These are phyloP conservation scores for Ectropis crepuscularia DNA, from an alignment of 2,888 invertebrate species.

Conservation along the genomic window DNA sequence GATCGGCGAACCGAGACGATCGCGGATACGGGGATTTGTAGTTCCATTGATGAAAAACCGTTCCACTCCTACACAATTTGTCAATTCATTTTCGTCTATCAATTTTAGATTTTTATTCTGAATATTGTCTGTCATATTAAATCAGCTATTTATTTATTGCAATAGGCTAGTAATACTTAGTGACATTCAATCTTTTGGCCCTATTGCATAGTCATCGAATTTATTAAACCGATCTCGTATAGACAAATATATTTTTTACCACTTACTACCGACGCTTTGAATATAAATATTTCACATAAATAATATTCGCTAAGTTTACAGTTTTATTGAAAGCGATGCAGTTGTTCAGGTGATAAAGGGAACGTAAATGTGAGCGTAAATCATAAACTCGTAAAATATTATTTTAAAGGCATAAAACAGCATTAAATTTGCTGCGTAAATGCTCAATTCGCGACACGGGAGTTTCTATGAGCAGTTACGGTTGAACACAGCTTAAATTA, in stretches of 20 bases:
- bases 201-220: too few relatives aligned
- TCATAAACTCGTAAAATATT: conserved; percentile 64
- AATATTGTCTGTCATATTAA: too few relatives aligned
- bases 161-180: too few relatives aligned
- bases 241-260: too few relatives aligned
- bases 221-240: too few relatives aligned
- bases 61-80: background rate
- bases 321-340: conserved; percentile 55
- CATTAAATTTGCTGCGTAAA: conserved; percentile 48
- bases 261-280: too few relatives aligned
- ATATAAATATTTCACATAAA: background rate
- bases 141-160: too few relatives aligned
- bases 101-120: background rate
- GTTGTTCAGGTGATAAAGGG: conserved; percentile 60
- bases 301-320: conserved; percentile 15
- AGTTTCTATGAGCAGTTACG: conserved; percentile 11
- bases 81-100: background rate
- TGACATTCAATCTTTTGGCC: too few relatives aligned
- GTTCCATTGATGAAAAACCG: conserved; percentile 31
- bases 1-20: conserved; percentile 30
- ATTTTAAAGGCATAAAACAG: conserved; percentile 44
- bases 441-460: conserved; percentile 40
- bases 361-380: conserved; percentile 59
- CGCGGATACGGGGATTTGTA: conserved; percentile 35
- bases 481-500: conserved; percentile 2